phyloP scores from a whole-genome alignment of 2,797 vertebrate genomes.

The Enteromius treurensis region DNA sequence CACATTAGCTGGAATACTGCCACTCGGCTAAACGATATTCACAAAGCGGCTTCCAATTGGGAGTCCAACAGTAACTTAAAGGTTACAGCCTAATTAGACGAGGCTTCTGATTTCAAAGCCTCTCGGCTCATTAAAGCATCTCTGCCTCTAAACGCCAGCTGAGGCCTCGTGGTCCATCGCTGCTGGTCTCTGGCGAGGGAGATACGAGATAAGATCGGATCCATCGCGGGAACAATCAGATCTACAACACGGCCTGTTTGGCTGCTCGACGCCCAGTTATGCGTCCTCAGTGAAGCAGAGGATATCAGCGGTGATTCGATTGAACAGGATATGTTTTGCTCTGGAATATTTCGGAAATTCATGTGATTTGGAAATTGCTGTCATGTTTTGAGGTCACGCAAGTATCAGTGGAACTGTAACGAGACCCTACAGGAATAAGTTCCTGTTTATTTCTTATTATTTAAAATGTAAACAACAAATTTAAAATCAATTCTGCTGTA shows the following conservation, averaged over 20 bases:
- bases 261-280: conserved; percentile 1
- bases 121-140: conserved; percentile 74
- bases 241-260: conserved; percentile 16
- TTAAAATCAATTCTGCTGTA: neutral
- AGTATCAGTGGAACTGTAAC: neutral
- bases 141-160: conserved; percentile 65
- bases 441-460: neutral
- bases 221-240: neutral
- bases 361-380: neutral
- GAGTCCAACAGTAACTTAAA: conserved; percentile 70
- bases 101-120: conserved; percentile 72
- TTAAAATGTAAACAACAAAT: neutral
- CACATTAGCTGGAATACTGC: conserved; percentile 3
- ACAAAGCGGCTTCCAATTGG: conserved; percentile 49
- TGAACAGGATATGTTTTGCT: neutral
- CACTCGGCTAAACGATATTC: conserved; percentile 33
- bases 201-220: neutral
- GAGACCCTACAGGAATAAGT: neutral
- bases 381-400: neutral
- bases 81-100: conserved; percentile 79
- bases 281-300: neutral
- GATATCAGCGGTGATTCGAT: conserved; percentile 1
- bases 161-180: conserved; percentile 62
- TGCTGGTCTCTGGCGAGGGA: conserved; percentile 37
- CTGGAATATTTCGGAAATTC: neutral